phyloP scores from a whole-genome alignment of 2,113 vertebrate species.

The Scomber colias region DNA sequence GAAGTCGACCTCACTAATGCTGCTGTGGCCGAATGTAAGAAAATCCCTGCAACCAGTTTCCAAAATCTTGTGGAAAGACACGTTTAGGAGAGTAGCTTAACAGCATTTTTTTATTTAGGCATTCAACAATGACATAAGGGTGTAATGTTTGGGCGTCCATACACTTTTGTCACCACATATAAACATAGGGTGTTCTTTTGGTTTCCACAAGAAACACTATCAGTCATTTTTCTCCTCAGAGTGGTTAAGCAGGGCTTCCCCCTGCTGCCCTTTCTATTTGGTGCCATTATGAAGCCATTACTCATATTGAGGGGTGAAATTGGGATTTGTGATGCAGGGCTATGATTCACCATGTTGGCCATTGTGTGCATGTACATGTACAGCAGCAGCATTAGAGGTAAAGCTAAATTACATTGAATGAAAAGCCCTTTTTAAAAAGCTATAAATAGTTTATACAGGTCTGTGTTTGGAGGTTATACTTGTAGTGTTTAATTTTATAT shows the following conservation, averaged over 20 bases:
- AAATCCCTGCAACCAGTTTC: background rate
- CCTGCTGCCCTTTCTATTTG: no score
- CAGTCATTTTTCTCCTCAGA: no score
- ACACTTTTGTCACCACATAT: background rate
- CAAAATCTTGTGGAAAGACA: background rate
- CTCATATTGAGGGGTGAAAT: background rate
- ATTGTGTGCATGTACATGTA: background rate
- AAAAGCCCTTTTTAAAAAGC: background rate
- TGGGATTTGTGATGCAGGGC: background rate
- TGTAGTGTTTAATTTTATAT: background rate
- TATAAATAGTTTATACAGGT: background rate
- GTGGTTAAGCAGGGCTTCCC: no score
- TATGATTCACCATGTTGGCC: slow-evolving; percentile 1
- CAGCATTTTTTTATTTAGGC: background rate
- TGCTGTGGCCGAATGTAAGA: background rate
- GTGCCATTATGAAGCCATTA: slow-evolving; percentile 19
- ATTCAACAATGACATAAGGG: background rate
- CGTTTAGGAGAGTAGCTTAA: background rate
- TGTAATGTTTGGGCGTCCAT: background rate
- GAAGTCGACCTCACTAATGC: background rate
- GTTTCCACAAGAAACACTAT: no score
- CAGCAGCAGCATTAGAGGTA: background rate
- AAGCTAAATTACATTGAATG: background rate
- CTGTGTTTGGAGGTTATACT: background rate
- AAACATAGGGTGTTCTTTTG: background rate